A percentile compares a stretch with the other conserved stretches of the same genome.
Conservation (phyloP, 2,888 invertebrate genomes). For the Dusona sp. region DNA sequence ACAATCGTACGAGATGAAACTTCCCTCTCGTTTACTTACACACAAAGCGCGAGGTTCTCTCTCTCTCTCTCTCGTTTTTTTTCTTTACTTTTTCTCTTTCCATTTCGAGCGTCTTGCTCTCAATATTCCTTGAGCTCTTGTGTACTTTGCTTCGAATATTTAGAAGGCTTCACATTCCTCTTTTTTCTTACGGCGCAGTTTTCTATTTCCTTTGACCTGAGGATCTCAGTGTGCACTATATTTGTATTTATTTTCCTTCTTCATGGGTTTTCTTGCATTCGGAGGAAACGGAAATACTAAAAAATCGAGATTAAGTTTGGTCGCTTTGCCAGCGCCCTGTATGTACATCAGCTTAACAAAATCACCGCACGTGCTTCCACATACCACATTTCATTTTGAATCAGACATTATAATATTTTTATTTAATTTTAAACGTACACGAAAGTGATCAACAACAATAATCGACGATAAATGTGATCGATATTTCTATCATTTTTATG, state of each 20-base stretch:
- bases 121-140: conserved; percentile 40
- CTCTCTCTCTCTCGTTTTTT: conserved; percentile 23
- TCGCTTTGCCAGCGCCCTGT: background rate
- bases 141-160: conserved; percentile 51
- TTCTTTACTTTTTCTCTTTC: background rate
- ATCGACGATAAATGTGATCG: background rate
- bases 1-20: conserved; percentile 29
- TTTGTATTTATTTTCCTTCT: background rate
- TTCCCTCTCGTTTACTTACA: background rate
- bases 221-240: conserved; percentile 17
- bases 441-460: background rate
- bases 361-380: background rate
- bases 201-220: conserved; percentile 37
- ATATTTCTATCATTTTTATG: background rate
- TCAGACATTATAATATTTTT: background rate
- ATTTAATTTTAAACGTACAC: background rate
- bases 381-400: background rate
- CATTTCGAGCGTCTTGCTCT: conserved; percentile 31
- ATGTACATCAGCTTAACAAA: background rate
- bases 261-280: background rate
- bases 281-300: background rate
- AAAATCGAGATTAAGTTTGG: background rate
- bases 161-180: conserved; percentile 20
- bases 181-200: conserved; percentile 37
- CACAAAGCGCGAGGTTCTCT: background rate